A percentile compares a stretch with the other conserved stretches of the same genome.
Evolutionary conservation across 2,797 vertebrate genomes (phyloP).

Genomic region (Sciurus carolinensis): DNA sequence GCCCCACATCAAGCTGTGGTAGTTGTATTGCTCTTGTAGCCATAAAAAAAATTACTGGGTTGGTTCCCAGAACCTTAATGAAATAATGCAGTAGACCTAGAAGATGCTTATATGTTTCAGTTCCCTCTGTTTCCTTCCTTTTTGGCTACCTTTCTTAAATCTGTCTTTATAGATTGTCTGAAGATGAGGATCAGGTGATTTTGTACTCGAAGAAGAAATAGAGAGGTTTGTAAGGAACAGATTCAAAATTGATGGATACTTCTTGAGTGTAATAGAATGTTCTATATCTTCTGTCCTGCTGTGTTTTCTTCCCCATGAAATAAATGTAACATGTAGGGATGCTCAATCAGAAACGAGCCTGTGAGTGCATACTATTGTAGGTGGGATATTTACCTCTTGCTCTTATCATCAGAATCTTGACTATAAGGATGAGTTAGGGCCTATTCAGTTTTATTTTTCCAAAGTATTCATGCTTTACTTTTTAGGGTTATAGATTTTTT

Average conservation of each 20-base stretch:
- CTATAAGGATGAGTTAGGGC: neutral
- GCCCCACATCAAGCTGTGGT: neutral
- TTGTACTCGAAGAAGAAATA: neutral
- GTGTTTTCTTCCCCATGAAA: conserved; percentile 61
- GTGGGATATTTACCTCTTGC: neutral
- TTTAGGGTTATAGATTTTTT: neutral
- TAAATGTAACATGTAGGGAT: neutral
- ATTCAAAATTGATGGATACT: neutral
- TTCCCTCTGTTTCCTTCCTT: neutral
- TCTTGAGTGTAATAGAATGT: neutral
- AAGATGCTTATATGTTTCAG: neutral
- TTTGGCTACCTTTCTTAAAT: neutral
- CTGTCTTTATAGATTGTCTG: neutral
- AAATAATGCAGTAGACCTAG: neutral
- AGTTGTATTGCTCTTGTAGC: neutral
- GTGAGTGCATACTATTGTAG: neutral
- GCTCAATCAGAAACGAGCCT: neutral
- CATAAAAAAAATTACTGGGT: neutral
- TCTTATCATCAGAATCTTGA: neutral
- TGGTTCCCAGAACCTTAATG: neutral
- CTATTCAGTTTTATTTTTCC: conserved; percentile 17
- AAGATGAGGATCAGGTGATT: neutral
- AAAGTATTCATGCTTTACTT: neutral
- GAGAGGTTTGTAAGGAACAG: conserved; percentile 3
- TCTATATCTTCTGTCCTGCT: neutral